Percentiles rank a stretch among this genome's conserved stretches.
Evolutionary conservation across 2,888 invertebrate genomes (phyloP).

Genomic region (Mythimna albipuncta): DNA sequence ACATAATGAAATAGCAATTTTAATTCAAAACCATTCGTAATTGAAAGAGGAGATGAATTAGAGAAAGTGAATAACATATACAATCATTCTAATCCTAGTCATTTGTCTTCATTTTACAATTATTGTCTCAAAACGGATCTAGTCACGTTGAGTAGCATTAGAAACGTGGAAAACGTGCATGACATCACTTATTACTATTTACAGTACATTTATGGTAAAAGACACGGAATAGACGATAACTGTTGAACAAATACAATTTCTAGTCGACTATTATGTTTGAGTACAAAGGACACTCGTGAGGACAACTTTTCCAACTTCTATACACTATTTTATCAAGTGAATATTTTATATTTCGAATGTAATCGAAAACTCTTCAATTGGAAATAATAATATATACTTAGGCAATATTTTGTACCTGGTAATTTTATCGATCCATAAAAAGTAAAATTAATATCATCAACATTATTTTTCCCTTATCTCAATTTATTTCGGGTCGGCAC

Average conservation of each 20-base stretch:
- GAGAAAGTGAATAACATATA: constrained; percentile 25
- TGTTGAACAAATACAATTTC: constrained; percentile 51
- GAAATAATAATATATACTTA: constrained; percentile 2
- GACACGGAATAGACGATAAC: constrained; percentile 35
- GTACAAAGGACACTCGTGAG: constrained; percentile 18
- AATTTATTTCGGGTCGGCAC: neutral
- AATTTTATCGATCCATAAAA: neutral
- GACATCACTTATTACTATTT: constrained; percentile 38
- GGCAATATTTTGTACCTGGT: neutral
- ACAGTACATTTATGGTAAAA: constrained; percentile 42
- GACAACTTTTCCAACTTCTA: constrained; percentile 6
- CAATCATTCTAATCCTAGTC: constrained; percentile 26
- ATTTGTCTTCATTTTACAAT: constrained; percentile 48
- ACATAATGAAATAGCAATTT: constrained; percentile 2
- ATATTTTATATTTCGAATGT: constrained; percentile 1
- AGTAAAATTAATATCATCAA: neutral
- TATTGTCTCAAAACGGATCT: constrained; percentile 40
- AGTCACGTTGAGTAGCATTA: constrained; percentile 39
- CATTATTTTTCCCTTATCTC: neutral
- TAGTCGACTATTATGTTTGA: constrained; percentile 27
- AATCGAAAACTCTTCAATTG: neutral
- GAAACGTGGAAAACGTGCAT: constrained; percentile 39
- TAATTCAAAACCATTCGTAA: neutral
- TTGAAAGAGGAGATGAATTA: constrained; percentile 22
- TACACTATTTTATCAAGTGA: constrained; percentile 8